A percentile compares a stretch with the other conserved stretches of the same genome.
These are phyloP conservation scores for Teleogryllus oceanicus DNA, from an alignment of 2,888 invertebrate species.

Conservation along the genomic window DNA sequence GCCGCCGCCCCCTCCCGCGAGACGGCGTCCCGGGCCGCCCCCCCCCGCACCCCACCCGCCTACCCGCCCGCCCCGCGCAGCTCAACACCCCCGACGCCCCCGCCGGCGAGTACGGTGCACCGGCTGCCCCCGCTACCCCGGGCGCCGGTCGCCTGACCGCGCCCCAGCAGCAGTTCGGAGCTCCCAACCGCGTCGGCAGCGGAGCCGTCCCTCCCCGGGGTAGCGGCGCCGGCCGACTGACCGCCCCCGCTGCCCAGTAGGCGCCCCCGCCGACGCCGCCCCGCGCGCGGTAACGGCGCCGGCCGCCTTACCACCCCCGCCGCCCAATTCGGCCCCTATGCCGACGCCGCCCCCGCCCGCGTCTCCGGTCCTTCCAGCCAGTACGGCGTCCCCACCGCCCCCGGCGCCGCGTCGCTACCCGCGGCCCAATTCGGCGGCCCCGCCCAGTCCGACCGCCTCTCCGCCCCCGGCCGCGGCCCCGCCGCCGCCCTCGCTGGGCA, in stretches of 20 bases:
- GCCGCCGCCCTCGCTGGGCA: background rate
- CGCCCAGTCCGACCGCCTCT: background rate
- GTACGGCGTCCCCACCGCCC: background rate
- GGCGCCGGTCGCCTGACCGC: background rate
- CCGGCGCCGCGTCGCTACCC: background rate
- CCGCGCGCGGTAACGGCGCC: background rate
- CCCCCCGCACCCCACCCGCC: background rate
- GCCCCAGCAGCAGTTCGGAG: background rate
- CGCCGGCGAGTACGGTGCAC: background rate
- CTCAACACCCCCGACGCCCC: background rate
- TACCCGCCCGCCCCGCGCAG: background rate
- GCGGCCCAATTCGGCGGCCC: background rate
- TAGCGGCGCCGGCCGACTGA: too few species aligned
- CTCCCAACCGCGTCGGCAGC: background rate
- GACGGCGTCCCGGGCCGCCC: background rate
- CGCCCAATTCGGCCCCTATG: background rate
- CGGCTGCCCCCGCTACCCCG: background rate
- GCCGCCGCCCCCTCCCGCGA: slow-evolving; percentile 4
- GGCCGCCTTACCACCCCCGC: background rate
- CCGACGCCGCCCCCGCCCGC: background rate
- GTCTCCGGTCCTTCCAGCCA: background rate
- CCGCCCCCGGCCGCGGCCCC: background rate
- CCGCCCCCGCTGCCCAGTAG: background rate
- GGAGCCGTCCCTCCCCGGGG: background rate
- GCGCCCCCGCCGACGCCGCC: background rate